A percentile compares a stretch with the other conserved stretches of the same genome.
Evolutionary conservation across 2,113 vertebrate genomes (phyloP).

Genomic region (Cinclus mexicanus): DNA sequence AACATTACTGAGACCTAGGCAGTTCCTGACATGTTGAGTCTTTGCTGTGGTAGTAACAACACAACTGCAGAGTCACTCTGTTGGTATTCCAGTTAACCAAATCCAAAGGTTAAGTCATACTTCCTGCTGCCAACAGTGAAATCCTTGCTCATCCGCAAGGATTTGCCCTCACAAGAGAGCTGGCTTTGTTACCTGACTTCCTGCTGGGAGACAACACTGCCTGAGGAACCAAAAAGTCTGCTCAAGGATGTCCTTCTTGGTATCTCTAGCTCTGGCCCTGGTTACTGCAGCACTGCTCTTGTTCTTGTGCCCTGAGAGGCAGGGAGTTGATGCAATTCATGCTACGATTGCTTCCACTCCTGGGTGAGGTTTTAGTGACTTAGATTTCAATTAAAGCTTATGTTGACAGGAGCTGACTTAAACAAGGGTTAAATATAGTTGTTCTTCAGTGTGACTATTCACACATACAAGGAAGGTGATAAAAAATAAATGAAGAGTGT

Average conservation of each 20-base stretch:
- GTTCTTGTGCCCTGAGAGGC: neutral
- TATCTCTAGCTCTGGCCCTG: neutral
- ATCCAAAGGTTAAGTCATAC: neutral
- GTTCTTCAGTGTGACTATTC: neutral
- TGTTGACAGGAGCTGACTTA: slow-evolving; percentile 20
- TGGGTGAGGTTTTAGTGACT: neutral
- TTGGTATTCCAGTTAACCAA: neutral
- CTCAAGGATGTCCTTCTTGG: neutral
- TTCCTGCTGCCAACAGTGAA: neutral
- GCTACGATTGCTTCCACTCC: accelerated
- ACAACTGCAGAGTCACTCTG: neutral
- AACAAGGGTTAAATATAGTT: slow-evolving; percentile 23
- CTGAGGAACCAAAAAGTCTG: neutral
- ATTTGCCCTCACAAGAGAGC: neutral
- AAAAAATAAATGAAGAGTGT: slow-evolving; percentile 31
- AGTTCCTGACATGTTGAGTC: neutral
- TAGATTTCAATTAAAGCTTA: neutral
- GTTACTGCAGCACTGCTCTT: neutral
- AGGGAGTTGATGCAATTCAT: neutral
- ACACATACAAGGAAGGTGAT: slow-evolving; percentile 1
- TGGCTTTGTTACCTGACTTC: neutral
- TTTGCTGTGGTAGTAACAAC: neutral
- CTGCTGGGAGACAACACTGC: neutral
- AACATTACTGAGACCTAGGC: neutral
- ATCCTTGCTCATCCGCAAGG: neutral